phyloP scores from a whole-genome alignment of 1,140 invertebrate species.

The Euura lappo region DNA sequence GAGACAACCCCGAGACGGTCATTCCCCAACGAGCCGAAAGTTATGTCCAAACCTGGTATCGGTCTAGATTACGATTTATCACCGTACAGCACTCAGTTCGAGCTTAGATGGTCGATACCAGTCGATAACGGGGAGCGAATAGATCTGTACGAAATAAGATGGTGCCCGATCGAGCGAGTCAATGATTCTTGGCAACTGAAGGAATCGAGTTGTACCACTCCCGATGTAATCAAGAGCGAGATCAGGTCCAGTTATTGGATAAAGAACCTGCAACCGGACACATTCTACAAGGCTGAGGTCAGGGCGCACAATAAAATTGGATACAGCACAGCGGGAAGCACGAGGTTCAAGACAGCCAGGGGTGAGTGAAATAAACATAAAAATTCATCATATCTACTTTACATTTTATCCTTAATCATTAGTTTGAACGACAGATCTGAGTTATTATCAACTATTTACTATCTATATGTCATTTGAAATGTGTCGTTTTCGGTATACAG shows the following conservation, averaged over 20 bases:
- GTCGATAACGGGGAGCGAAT: conserved; percentile 89
- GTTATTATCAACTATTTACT: neutral
- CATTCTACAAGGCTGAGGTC: conserved; percentile 82
- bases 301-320: conserved; percentile 86
- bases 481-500: no score
- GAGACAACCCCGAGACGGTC: conserved; percentile 65
- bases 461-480: no score
- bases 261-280: conserved; percentile 72
- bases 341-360: conserved; percentile 82
- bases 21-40: conserved; percentile 64
- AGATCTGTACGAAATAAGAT: conserved; percentile 80
- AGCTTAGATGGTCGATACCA: conserved; percentile 82
- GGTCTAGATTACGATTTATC: conserved; percentile 54
- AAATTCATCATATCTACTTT: conserved; percentile 1
- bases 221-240: conserved; percentile 61
- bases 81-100: conserved; percentile 76
- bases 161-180: conserved; percentile 70
- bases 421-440: neutral
- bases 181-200: conserved; percentile 68
- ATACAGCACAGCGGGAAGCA: conserved; percentile 73
- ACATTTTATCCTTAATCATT: neutral
- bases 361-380: conserved; percentile 72
- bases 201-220: conserved; percentile 64
- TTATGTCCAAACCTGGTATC: conserved; percentile 36
- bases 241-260: conserved; percentile 72